Percentiles rank a stretch among this genome's conserved stretches.
These are phyloP conservation scores for Montipora capitata DNA, from an alignment of 92 coral and sea anemone species.

Conservation along the genomic window DNA sequence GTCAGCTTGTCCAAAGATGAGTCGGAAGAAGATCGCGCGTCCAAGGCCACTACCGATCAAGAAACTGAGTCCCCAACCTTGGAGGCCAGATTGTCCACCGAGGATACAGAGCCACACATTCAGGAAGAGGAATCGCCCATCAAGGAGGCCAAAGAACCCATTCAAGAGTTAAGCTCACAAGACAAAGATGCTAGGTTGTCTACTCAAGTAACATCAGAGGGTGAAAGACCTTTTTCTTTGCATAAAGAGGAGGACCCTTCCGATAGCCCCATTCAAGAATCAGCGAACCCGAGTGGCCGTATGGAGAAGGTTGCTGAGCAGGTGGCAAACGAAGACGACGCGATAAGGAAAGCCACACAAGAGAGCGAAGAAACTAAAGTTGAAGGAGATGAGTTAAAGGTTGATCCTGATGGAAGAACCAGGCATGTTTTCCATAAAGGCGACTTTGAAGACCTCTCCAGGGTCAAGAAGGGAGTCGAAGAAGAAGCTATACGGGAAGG, in stretches of 20 bases:
- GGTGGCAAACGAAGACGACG: background rate
- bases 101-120: background rate
- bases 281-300: background rate
- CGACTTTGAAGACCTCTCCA: background rate
- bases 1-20: background rate
- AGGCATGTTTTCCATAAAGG: background rate
- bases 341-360: background rate
- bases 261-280: conserved; percentile 5
- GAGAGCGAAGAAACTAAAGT: background rate
- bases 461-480: background rate
- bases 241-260: background rate
- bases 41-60: background rate
- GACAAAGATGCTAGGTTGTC: background rate
- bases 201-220: background rate
- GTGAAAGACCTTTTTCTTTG: background rate
- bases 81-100: background rate
- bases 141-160: background rate
- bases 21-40: background rate
- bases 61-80: background rate
- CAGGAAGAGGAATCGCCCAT: background rate
- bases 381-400: background rate
- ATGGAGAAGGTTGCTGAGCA: background rate
- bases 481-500: background rate
- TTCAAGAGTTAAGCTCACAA: background rate
- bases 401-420: background rate